Conservation (phyloP, 2,888 invertebrate genomes). For the Drosophila longiperda region DNA sequence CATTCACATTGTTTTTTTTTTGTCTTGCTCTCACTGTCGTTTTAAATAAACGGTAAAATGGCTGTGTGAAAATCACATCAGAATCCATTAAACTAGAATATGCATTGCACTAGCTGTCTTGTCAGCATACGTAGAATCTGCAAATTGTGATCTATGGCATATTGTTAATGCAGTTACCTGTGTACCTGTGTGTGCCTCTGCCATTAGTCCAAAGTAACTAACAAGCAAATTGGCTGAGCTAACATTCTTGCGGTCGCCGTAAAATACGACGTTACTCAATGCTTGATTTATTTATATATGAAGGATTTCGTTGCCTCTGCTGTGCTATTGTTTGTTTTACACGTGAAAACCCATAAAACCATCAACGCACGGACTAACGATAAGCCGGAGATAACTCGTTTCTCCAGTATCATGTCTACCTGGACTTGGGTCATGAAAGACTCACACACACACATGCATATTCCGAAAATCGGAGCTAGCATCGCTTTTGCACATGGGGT, state of each 20-base stretch:
- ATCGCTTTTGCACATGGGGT: constrained; percentile 15
- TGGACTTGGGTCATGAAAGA: constrained; percentile 17
- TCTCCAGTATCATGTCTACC: constrained; percentile 26
- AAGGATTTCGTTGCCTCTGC: constrained; percentile 61
- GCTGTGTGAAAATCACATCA: constrained; percentile 49
- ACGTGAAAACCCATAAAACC: constrained; percentile 66
- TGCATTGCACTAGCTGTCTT: not conserved
- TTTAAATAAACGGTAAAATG: constrained; percentile 54
- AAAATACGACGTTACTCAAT: constrained; percentile 30
- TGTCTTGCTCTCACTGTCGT: constrained; percentile 40
- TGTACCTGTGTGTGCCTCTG: constrained; percentile 12
- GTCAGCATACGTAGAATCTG: not conserved
- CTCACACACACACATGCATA: not conserved
- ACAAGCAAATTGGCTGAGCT: constrained; percentile 25
- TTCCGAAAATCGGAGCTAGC: constrained; percentile 14
- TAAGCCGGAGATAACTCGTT: constrained; percentile 72
- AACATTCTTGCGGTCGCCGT: constrained; percentile 41
- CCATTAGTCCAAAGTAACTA: constrained; percentile 7
- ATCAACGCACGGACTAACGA: constrained; percentile 62
- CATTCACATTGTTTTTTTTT: constrained; percentile 11
- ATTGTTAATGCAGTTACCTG: constrained; percentile 1
- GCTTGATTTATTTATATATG: constrained; percentile 70
- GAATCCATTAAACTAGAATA: constrained; percentile 1
- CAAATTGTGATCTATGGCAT: constrained; percentile 20
- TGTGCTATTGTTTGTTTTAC: constrained; percentile 65